These are phyloP conservation scores for Clostera curtula DNA, from an alignment of 2,888 invertebrate species.

Conservation along the genomic window DNA sequence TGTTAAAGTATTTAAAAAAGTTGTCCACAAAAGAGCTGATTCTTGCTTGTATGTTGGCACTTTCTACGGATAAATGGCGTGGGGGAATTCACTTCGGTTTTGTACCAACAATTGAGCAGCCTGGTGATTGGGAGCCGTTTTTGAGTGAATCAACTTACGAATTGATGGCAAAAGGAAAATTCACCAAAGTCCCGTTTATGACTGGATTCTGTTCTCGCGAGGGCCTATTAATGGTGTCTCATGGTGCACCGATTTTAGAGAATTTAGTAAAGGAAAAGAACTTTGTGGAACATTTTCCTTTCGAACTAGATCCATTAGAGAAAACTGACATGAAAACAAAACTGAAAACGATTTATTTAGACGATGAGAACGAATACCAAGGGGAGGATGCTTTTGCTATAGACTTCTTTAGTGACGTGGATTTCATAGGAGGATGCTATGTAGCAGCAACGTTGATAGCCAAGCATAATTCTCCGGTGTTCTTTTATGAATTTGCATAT, in stretches of 20 bases:
- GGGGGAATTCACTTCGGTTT: conserved; percentile 67
- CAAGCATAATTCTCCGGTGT: conserved; percentile 57
- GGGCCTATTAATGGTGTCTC: conserved; percentile 47
- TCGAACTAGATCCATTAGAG: conserved; percentile 33
- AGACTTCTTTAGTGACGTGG: conserved; percentile 66
- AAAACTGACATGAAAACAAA: conserved; percentile 32
- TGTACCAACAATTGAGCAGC: conserved; percentile 55
- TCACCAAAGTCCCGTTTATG: conserved; percentile 64
- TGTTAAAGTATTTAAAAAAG: conserved; percentile 45
- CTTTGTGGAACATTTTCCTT: conserved; percentile 46
- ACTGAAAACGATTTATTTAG: conserved; percentile 60
- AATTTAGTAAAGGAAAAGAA: conserved; percentile 32
- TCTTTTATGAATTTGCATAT: conserved; percentile 75
- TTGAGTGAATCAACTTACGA: conserved; percentile 51
- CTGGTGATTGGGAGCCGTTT: conserved; percentile 60
- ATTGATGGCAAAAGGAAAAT: conserved; percentile 49
- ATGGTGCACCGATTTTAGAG: conserved; percentile 21
- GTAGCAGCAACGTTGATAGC: conserved; percentile 44
- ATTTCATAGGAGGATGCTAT: conserved; percentile 53
- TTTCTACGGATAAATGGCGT: conserved; percentile 28
- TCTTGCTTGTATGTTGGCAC: conserved; percentile 32
- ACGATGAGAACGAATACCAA: conserved; percentile 36
- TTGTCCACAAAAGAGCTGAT: conserved; percentile 45
- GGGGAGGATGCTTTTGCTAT: conserved; percentile 54
- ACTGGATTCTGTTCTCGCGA: conserved; percentile 65